Evolutionary conservation across 2,888 invertebrate genomes (phyloP).

Genomic region (Allolobophora icterica): DNA sequence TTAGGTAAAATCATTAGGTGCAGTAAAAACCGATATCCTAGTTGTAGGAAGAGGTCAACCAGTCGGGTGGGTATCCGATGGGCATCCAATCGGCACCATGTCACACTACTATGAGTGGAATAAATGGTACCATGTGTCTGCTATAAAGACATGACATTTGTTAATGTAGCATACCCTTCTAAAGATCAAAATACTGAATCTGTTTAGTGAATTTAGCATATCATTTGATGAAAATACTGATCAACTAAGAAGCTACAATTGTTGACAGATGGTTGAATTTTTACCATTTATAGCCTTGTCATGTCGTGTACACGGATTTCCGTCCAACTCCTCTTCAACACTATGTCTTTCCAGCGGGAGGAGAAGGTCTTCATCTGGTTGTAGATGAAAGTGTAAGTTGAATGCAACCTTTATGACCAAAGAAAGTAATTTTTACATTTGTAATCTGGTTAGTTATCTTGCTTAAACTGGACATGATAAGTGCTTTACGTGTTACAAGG

Average conservation of each 20-base stretch:
- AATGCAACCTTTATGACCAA: not conserved
- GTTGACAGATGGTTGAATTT: not conserved
- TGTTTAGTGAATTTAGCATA: too few species aligned
- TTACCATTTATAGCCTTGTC: slow-evolving; percentile 80
- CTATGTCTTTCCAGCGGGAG: slow-evolving; percentile 95
- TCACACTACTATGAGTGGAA: too few species aligned
- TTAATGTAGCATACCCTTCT: too few species aligned
- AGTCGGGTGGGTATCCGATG: too few species aligned
- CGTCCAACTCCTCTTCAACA: slow-evolving; percentile 97
- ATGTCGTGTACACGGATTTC: slow-evolving; percentile 98
- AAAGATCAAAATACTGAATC: too few species aligned
- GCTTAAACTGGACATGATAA: not conserved
- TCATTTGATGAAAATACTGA: not conserved
- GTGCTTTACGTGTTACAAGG: too few species aligned
- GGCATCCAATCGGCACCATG: too few species aligned
- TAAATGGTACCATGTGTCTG: too few species aligned
- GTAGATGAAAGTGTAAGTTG: slow-evolving; percentile 81
- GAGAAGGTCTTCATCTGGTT: slow-evolving; percentile 90
- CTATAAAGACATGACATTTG: too few species aligned
- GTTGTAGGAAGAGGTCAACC: too few species aligned
- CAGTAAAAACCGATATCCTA: too few species aligned
- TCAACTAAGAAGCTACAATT: not conserved
- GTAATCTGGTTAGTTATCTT: not conserved
- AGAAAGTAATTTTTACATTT: not conserved
- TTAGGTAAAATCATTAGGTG: too few species aligned